Evolutionary conservation across 2,113 vertebrate species (phyloP).

Genomic region (Podiceps cristatus): DNA sequence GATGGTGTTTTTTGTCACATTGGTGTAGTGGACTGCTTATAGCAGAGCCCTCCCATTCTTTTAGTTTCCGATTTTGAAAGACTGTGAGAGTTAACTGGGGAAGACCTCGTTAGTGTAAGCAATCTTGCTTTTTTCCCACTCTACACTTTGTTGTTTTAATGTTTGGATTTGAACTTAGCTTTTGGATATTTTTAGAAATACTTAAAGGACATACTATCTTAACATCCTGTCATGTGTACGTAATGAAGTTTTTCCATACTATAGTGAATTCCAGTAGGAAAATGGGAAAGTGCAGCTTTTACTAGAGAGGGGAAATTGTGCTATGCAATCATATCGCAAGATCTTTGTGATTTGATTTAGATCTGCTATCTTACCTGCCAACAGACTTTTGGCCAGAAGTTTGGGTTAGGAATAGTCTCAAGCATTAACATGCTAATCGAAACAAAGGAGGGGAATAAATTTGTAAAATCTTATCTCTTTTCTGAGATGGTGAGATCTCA

Average conservation of each 20-base stretch:
- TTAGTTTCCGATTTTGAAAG: not conserved
- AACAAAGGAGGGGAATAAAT: conserved; percentile 21
- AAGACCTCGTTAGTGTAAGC: not conserved
- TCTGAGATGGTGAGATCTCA: not conserved
- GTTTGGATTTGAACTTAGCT: conserved; percentile 3
- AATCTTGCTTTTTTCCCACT: not conserved
- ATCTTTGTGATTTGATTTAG: not conserved
- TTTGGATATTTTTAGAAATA: not conserved
- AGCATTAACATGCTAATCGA: not conserved
- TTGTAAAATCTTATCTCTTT: not conserved
- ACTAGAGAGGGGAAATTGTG: not conserved
- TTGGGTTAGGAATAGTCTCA: conserved; percentile 6
- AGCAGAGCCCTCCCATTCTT: not conserved
- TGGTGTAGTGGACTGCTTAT: not conserved
- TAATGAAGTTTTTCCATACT: not conserved
- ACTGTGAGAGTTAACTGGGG: not conserved
- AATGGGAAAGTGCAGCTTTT: not conserved
- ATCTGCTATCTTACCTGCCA: not conserved
- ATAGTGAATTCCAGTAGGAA: not conserved
- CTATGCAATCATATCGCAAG: not conserved
- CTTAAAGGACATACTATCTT: not conserved
- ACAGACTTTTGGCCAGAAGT: not conserved
- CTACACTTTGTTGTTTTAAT: not conserved
- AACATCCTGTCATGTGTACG: not conserved
- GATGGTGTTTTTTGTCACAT: not conserved